Base-by-base conservation (phyloP, 2,888 invertebrate species). In the Eristalis pertinax region DNA sequence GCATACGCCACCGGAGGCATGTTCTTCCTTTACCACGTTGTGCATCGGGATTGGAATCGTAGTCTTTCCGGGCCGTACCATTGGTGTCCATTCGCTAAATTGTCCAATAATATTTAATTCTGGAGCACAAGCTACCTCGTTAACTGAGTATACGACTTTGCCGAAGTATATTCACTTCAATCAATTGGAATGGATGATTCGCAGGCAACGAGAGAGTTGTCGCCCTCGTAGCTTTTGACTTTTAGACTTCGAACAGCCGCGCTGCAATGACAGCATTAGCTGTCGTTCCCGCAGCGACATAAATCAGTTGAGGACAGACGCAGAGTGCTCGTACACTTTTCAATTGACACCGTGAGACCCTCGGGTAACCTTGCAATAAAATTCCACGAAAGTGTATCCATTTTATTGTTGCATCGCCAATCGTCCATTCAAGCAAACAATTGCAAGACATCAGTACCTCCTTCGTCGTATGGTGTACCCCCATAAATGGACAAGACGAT, bases 401-500 rank as follows among this genome's bases (percentile, higher is more conserved):
- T 50, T 50, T 50, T 50, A 19, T 19, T 50, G 50, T 50, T 50
- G 50, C 50, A 69, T 26, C 32, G 63, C n/a, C n/a, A 65, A 72
- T 60, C 65, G 60, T 82, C 76, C 82, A 70, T 70, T 65, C 70
- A 74, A 68, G 56, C 68, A 81, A 69, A 69, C 81, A 81, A 68
- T 79, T 79, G 67, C 72, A 79, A 24, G 24, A 24, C 65, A 43
- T 64, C 63, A 63, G n/a, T 38, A 68, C 67, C 22, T 38, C 43
- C 11, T 15, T 41, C 43, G n/a, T n/a, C 19, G 2, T 13, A 11
- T 7, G 19, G 32, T 32, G 7, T 32, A 10, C 56, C 35, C 15
- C 62, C 32, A 32, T 4, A 58, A 77, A 74, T 76, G 81, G 76
- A 76, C 81, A 76, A 65, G 29, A 68, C 76, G 84, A 87, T 87